These are phyloP conservation scores for Crocidura indochinensis DNA, from an alignment of 2,797 vertebrate genomes.

Conservation along the genomic window DNA sequence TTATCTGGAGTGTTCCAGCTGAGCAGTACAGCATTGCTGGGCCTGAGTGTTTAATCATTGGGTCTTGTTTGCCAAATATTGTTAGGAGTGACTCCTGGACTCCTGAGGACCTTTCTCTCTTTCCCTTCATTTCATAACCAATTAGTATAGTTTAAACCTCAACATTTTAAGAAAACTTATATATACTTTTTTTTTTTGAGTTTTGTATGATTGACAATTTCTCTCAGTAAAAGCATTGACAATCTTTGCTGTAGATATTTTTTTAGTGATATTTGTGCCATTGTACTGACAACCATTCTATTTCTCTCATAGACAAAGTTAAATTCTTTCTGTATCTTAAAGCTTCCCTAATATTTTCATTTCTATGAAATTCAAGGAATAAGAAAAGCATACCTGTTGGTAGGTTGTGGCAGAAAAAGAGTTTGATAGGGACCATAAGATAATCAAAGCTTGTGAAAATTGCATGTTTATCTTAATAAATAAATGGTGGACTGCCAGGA, in stretches of 20 bases:
- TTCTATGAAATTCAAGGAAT: constrained; percentile 25
- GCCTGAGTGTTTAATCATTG: too few relatives aligned
- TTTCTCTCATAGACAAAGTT: not conserved
- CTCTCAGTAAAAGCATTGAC: not conserved
- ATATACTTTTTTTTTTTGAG: constrained; percentile 8
- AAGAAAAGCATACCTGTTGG: constrained; percentile 11
- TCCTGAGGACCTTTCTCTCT: too few relatives aligned
- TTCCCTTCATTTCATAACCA: not conserved
- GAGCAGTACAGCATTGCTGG: too few relatives aligned
- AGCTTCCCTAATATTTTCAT: constrained; percentile 47
- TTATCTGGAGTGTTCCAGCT: too few relatives aligned
- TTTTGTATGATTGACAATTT: constrained; percentile 21
- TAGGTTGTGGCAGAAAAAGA: constrained; percentile 31
- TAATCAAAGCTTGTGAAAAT: not conserved
- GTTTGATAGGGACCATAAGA: constrained; percentile 52
- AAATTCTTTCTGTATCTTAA: constrained; percentile 47
- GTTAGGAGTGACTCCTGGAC: too few relatives aligned
- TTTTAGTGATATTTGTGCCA: not conserved
- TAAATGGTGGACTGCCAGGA: too few relatives aligned
- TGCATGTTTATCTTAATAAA: not conserved
- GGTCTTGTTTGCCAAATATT: too few relatives aligned
- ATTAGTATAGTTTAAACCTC: constrained; percentile 10
- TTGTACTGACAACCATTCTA: not conserved
- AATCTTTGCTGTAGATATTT: not conserved
- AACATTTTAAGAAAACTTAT: not conserved